A percentile compares a stretch with the other conserved stretches of the same genome.
These are phyloP conservation scores for Anas flavirostris DNA, from an alignment of 2,797 vertebrate species.

Conservation along the genomic window DNA sequence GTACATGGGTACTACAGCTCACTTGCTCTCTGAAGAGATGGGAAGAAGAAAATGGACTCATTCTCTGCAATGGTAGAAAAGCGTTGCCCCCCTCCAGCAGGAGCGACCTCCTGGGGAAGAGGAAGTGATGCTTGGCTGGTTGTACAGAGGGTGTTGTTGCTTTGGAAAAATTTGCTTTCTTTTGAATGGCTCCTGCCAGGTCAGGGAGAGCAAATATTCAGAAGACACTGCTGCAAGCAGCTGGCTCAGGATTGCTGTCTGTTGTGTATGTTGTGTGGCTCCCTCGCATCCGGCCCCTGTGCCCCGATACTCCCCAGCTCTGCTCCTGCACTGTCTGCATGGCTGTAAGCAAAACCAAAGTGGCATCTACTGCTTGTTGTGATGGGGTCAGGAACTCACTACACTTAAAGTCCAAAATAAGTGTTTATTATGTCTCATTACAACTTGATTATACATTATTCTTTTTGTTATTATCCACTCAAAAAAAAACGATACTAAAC, in stretches of 20 bases:
- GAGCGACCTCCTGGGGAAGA: background rate
- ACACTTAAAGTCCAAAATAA: background rate
- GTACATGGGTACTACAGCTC: background rate
- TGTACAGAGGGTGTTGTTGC: fast-evolving
- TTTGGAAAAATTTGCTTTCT: background rate
- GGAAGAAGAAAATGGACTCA: background rate
- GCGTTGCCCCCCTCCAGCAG: fast-evolving
- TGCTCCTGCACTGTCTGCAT: background rate
- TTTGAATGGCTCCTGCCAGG: background rate
- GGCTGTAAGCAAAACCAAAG: background rate
- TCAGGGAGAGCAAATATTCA: background rate
- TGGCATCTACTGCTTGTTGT: background rate
- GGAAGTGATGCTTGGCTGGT: background rate
- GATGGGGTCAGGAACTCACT: background rate
- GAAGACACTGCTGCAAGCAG: background rate
- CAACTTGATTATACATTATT: conserved; percentile 22
- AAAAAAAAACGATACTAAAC: conserved; percentile 42
- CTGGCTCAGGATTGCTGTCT: background rate
- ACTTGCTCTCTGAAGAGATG: background rate
- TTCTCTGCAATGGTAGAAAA: background rate
- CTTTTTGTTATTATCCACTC: conserved; percentile 26
- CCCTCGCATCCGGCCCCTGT: background rate
- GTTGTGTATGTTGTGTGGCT: background rate
- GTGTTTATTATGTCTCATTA: conserved; percentile 20
- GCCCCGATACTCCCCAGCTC: background rate